Conservation (phyloP, 1,140 invertebrate species). For the Protaetia brevitarsis region DNA sequence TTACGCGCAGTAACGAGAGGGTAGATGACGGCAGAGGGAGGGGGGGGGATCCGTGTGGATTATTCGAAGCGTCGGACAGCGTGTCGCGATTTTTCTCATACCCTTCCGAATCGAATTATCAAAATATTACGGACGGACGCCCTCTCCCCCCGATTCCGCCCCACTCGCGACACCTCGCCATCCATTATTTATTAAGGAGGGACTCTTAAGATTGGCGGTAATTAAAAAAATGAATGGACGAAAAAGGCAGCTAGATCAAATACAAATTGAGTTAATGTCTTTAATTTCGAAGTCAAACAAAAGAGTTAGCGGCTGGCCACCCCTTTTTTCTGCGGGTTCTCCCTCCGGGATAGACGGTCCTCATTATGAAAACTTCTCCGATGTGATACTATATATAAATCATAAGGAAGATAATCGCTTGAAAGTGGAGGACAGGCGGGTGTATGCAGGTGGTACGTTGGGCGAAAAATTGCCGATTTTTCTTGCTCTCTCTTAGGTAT, state of each 20-base stretch:
- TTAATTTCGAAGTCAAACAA: constrained; percentile 16
- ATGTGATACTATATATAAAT: constrained; percentile 12
- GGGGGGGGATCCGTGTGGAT: no score
- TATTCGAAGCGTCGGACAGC: neutral
- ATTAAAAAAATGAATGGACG: constrained; percentile 12
- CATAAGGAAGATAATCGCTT: no score
- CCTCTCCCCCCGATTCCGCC: neutral
- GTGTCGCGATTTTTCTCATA: constrained; percentile 7
- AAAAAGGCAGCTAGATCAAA: constrained; percentile 13
- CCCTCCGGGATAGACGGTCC: neutral
- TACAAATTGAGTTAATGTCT: constrained; percentile 11
- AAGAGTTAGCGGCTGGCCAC: constrained; percentile 1
- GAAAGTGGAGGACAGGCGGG: neutral
- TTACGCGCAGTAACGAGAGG: neutral
- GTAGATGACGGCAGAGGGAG: no score
- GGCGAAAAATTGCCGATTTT: constrained; percentile 2
- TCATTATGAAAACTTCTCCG: constrained; percentile 4
- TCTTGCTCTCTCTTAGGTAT: neutral
- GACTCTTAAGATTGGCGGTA: no score
- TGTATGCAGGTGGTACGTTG: no score
- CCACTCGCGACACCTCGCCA: neutral
- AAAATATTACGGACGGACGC: neutral
- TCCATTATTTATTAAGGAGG: neutral
- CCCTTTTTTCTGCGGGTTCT: neutral
- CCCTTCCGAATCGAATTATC: constrained; percentile 15